A percentile compares a stretch with the other conserved stretches of the same genome.
These are phyloP conservation scores for Betta splendens DNA, from an alignment of 2,797 vertebrate genomes.

Conservation along the genomic window DNA sequence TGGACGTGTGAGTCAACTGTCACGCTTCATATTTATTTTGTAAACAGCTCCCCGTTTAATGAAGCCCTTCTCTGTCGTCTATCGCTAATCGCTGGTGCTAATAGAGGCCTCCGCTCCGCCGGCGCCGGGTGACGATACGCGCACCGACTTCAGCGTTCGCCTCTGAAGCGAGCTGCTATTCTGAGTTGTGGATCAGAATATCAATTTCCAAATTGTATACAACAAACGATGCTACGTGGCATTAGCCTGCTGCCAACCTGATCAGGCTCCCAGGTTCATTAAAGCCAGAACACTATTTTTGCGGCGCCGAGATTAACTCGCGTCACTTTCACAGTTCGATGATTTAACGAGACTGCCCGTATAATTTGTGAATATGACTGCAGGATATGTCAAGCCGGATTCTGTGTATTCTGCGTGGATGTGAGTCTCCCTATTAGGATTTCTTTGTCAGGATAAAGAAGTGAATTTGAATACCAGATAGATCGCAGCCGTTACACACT, in stretches of 20 bases:
- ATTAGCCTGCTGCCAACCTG: slow-evolving; percentile 13
- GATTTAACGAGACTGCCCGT: slow-evolving; percentile 32
- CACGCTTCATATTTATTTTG: slow-evolving; percentile 26
- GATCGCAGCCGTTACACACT: not conserved
- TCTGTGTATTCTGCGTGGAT: slow-evolving; percentile 4
- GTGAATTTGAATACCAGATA: not conserved
- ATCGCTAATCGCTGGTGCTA: slow-evolving; percentile 8
- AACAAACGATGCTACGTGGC: slow-evolving; percentile 21
- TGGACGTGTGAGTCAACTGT: slow-evolving; percentile 13
- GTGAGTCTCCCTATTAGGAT: slow-evolving; percentile 1
- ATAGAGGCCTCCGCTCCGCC: slow-evolving; percentile 5
- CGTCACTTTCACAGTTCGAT: slow-evolving; percentile 29
- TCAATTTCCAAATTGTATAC: slow-evolving; percentile 10
- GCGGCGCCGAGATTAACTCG: slow-evolving; percentile 10
- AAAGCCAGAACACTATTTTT: slow-evolving; percentile 26
- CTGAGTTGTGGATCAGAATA: slow-evolving; percentile 29
- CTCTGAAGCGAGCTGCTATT: slow-evolving; percentile 31
- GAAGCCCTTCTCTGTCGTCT: slow-evolving; percentile 19
- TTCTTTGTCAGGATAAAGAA: not conserved
- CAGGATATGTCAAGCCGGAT: slow-evolving; percentile 28
- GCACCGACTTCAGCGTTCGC: slow-evolving; percentile 23
- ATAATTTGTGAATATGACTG: slow-evolving; percentile 37
- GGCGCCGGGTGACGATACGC: slow-evolving; percentile 3
- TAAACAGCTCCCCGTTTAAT: slow-evolving; percentile 24
- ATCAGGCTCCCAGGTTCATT: slow-evolving; percentile 31